Evolutionary conservation across 2,888 invertebrate genomes (phyloP), one percentile per base, ranked within the genome.

Genomic region (Sinhomidia bicolor): DNA sequence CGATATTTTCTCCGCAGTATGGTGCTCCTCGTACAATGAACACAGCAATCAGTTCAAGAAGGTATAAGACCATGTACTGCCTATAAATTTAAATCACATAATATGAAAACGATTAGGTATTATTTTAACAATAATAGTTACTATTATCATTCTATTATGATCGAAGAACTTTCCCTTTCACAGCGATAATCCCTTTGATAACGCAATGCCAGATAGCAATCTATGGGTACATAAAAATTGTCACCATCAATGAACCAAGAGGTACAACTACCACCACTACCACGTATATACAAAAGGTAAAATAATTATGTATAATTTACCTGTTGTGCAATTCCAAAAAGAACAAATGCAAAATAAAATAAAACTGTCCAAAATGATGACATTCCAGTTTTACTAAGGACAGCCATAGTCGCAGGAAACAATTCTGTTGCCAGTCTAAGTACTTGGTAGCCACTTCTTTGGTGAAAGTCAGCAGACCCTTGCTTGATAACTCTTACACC

Each of bases 161-260:
- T 92, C 95, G 95, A 91, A 98, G 93, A 90, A 95, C 95, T 93
- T 95, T 94, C n/a, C 96, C 94, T 94, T 96, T 96, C 93, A 97
- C 95, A 57, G 97, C 95, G 95, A 97, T 95, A 79, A 98, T 95
- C 1, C 97, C 97, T 23, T 97, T 96, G 89, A 98, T 96, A 81
- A 98, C 97, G 93, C 97, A 97, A 93, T 98, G 97, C 98, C 98
- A 98, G 93, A 98, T 96, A 0, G 97, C 97, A 92, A 98, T 94
- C 95, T 95, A 93, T 44, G n/a, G n/a, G n/a, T n/a, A n/a, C n/a
- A n/a, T n/a, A n/a, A n/a, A n/a, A n/a, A n/a, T n/a, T n/a, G n/a
- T n/a, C n/a, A n/a, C n/a, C n/a, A n/a, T n/a, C n/a, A n/a, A n/a
- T n/a, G n/a, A n/a, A n/a, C n/a, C n/a, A n/a, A n/a, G n/a, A n/a